Evolutionary conservation across 1,140 invertebrate genomes (phyloP).

Genomic region (Zaprionus gabonicus): DNA sequence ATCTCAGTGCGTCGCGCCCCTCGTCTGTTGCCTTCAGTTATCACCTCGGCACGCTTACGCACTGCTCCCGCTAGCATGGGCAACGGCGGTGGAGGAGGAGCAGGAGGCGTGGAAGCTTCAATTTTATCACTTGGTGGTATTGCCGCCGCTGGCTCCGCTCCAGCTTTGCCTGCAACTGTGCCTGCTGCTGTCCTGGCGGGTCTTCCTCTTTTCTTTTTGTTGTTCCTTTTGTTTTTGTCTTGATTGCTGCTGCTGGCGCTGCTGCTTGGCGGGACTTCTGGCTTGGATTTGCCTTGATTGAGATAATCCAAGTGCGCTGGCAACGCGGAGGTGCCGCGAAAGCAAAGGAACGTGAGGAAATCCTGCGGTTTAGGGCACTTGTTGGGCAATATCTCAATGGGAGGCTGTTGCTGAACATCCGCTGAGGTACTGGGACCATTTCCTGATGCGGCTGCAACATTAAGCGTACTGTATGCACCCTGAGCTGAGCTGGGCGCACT

Average conservation of each 20-base stretch:
- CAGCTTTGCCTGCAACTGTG: conserved; percentile 18
- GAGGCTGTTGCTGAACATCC: conserved; percentile 84
- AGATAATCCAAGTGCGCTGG: conserved; percentile 91
- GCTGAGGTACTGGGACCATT: conserved; percentile 85
- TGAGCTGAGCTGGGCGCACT: conserved; percentile 84
- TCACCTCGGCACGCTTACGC: conserved; percentile 85
- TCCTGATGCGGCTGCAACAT: conserved; percentile 75
- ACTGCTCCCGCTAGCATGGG: conserved; percentile 85
- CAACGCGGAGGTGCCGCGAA: conserved; percentile 91
- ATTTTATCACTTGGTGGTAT: conserved; percentile 67
- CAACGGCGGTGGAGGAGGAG: neutral
- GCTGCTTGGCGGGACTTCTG: conserved; percentile 38
- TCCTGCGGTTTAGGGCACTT: conserved; percentile 94
- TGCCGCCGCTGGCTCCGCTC: conserved; percentile 1
- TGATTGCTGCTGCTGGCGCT: conserved; percentile 13
- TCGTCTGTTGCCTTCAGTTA: conserved; percentile 68
- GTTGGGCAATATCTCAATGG: conserved; percentile 87
- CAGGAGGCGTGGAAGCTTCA: conserved; percentile 23
- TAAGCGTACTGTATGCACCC: conserved; percentile 48
- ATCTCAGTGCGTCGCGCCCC: conserved; percentile 51
- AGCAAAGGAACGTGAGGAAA: conserved; percentile 95
- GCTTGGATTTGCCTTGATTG: conserved; percentile 85
- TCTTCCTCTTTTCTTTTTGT: conserved; percentile 70
- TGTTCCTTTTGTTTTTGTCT: conserved; percentile 54
- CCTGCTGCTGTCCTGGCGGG: conserved; percentile 52